These are phyloP conservation scores for Plectrocnemia conspersa DNA, from an alignment of 1,140 invertebrate genomes.

Conservation along the genomic window DNA sequence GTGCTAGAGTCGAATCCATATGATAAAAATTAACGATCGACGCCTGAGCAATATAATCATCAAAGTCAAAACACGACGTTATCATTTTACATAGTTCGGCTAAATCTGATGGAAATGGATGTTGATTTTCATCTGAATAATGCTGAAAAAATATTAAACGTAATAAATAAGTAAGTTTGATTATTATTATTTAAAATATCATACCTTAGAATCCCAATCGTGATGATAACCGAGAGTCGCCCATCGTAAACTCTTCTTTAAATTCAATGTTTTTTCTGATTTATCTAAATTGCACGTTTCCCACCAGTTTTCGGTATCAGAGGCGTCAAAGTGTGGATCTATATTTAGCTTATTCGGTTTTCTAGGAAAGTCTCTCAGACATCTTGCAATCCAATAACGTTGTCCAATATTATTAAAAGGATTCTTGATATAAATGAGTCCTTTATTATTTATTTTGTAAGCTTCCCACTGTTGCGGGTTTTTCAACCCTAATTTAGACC, in stretches of 20 bases:
- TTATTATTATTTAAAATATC: slow-evolving; percentile 20
- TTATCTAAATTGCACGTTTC: slow-evolving; percentile 43
- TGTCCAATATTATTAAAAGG: slow-evolving; percentile 75
- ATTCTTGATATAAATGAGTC: slow-evolving; percentile 76
- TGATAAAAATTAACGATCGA: slow-evolving; percentile 94
- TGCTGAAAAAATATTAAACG: slow-evolving; percentile 45
- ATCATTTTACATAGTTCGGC: slow-evolving; percentile 59
- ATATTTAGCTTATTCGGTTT: slow-evolving; percentile 78
- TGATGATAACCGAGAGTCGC: slow-evolving; percentile 92
- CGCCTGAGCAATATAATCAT: slow-evolving; percentile 73
- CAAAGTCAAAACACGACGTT: slow-evolving; percentile 58
- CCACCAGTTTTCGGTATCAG: slow-evolving; percentile 45
- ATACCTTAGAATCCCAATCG: slow-evolving; percentile 89
- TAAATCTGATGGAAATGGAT: slow-evolving; percentile 69
- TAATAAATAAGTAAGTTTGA: background rate
- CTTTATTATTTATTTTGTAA: slow-evolving; percentile 56
- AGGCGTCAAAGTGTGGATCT: slow-evolving; percentile 52
- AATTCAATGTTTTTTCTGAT: slow-evolving; percentile 38
- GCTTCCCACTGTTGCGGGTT: slow-evolving; percentile 53
- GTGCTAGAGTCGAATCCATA: slow-evolving; percentile 81
- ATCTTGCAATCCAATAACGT: slow-evolving; percentile 75
- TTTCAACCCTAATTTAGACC: slow-evolving; percentile 47
- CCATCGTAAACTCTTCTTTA: slow-evolving; percentile 76
- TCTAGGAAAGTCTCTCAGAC: slow-evolving; percentile 69
- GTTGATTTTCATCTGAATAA: slow-evolving; percentile 63